Percentiles rank a stretch among this genome's conserved stretches.
These are phyloP conservation scores for Apis mellifera DNA, from an alignment of 1,140 invertebrate species.

Conservation along the genomic window Amel_HAv3.1 CM009939.2:10926501-10927000, in stretches of 20 bases:
- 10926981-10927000: conserved; percentile 81
- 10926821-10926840: conserved; percentile 94
- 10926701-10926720: conserved; percentile 89
- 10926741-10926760: conserved; percentile 94
- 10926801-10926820: conserved; percentile 91
- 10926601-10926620: conserved; percentile 89
- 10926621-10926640: conserved; percentile 91
- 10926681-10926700: conserved; percentile 84
- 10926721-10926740: conserved; percentile 90
- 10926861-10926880: not conserved
- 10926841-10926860: conserved; percentile 88
- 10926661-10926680: conserved; percentile 81
- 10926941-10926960: not conserved
- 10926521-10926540: conserved; percentile 83
- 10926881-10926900: not conserved
- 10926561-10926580: conserved; percentile 95
- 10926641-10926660: conserved; percentile 87
- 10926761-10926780: conserved; percentile 92
- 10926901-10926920: not conserved
- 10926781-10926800: conserved; percentile 90
- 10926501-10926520: conserved; percentile 76
- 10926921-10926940: too few relatives aligned
- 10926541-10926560: conserved; percentile 82
- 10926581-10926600: conserved; percentile 92
- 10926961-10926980: conserved; percentile 79